These are phyloP conservation scores for Notodonta dromedarius DNA, from an alignment of 2,888 invertebrate species.

Conservation along the genomic window DNA sequence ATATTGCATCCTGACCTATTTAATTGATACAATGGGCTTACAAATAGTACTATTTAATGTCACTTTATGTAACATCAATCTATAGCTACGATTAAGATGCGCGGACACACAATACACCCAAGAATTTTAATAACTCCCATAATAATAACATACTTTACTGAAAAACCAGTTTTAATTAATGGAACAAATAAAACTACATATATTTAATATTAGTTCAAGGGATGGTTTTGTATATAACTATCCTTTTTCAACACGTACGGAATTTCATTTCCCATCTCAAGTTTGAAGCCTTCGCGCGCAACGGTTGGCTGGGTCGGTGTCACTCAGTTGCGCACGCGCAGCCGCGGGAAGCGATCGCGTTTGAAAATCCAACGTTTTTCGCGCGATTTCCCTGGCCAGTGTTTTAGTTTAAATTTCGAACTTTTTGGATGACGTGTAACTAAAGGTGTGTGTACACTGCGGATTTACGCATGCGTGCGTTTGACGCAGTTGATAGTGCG, in stretches of 20 bases:
- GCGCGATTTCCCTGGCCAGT: constrained; percentile 52
- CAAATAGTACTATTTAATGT: too few relatives aligned
- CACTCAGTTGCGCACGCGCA: constrained; percentile 77
- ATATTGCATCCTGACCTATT: too few relatives aligned
- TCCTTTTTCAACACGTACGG: constrained; percentile 42
- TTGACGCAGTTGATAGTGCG: constrained; percentile 27
- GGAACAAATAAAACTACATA: constrained; percentile 45
- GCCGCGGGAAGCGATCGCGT: constrained; percentile 63
- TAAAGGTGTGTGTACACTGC: constrained; percentile 30
- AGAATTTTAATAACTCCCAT: constrained; percentile 48
- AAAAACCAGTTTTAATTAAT: constrained; percentile 58
- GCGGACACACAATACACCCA: constrained; percentile 15
- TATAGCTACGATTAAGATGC: too few relatives aligned
- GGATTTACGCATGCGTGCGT: constrained; percentile 22
- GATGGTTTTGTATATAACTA: constrained; percentile 46
- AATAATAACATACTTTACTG: constrained; percentile 47
- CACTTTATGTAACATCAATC: too few relatives aligned
- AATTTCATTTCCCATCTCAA: constrained; percentile 49
- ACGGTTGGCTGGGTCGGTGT: constrained; percentile 62
- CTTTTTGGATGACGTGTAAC: constrained; percentile 41
- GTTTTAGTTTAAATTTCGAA: constrained; percentile 39
- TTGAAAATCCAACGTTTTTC: constrained; percentile 59
- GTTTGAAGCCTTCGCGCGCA: constrained; percentile 43
- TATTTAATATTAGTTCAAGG: constrained; percentile 49
- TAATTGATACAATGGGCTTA: too few relatives aligned